Evolutionary conservation across 2,797 vertebrate species (phyloP), one percentile per base, ranked within the genome.

Genomic region (Pagetopsis macropterus): DNA sequence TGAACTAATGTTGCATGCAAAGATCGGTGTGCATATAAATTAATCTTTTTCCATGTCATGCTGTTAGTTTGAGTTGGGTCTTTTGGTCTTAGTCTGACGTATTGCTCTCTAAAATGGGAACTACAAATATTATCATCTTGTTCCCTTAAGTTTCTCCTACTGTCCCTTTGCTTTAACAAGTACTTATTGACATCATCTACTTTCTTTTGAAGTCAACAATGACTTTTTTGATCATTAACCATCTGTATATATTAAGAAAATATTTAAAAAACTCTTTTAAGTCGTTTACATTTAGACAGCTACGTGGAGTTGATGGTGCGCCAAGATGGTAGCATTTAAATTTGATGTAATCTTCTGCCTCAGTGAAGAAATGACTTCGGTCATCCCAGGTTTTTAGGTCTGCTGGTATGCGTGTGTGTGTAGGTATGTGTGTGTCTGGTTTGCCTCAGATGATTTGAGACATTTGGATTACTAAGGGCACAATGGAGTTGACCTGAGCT

Each of bases 401-500:
- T 27, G 27, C 27, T 27, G 27, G 27, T 5, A 27, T 74, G 16
- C 45, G 23, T 23, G 27, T 21, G 14, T 33, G 23, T 40, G 2
- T 62, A 3, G 33, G 27, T 33, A 5, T 37, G 33, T 8, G 37
- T 68, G 63, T 43, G 2, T 63, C 54, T 58, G 45, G 23, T 77
- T 65, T 74, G 33, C 1, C 9, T 52, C 48, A 44, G 33, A 70
- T 66, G 15, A 73, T 54, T 12, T 9, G 41, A 65, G 51, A 68
- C 68, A 23, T 59, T 51, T 75, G n/a, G 60, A 73, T 76, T 44
- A 70, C 75, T 31, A 7, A 33, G 21, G 58, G 33, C 63, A 62
- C 65, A 23, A 19, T 11, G 12, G 13, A 56, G n/a, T 44, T 49
- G 45, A 70, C 65, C 51, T 37, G 44, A 82, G 60, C 57, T 63